These are phyloP conservation scores for Nebria ingens DNA, from an alignment of 1,140 invertebrate genomes.

Conservation along the genomic window DNA sequence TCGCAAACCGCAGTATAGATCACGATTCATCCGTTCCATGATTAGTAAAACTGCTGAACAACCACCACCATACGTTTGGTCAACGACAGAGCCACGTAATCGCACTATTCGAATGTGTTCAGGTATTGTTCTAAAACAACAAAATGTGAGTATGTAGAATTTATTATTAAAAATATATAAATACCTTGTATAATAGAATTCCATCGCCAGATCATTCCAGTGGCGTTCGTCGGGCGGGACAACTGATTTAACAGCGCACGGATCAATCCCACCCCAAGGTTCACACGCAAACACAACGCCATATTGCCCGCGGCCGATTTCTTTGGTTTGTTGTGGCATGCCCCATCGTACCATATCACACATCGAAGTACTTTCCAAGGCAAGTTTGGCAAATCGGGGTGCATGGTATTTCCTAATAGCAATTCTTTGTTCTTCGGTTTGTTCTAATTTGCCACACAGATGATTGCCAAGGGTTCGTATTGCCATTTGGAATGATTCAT, in stretches of 20 bases:
- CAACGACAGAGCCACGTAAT: slow-evolving; percentile 73
- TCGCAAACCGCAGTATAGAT: slow-evolving; percentile 73
- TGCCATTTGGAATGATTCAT: slow-evolving; percentile 57
- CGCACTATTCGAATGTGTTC: slow-evolving; percentile 74
- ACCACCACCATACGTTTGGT: slow-evolving; percentile 59
- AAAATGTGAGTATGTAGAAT: not conserved
- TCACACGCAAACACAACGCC: slow-evolving; percentile 85
- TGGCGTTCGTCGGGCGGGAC: slow-evolving; percentile 83
- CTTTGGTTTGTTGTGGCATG: slow-evolving; percentile 64
- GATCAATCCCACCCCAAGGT: slow-evolving; percentile 61
- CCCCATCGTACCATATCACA: slow-evolving; percentile 68
- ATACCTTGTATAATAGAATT: slow-evolving; percentile 79
- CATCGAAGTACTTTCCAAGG: slow-evolving; percentile 75
- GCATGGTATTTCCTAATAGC: slow-evolving; percentile 68
- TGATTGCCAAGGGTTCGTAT: slow-evolving; percentile 57
- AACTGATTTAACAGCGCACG: slow-evolving; percentile 83
- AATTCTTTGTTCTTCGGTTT: slow-evolving; percentile 71
- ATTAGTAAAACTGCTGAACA: slow-evolving; percentile 69
- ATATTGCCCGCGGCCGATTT: slow-evolving; percentile 84
- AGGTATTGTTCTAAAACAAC: slow-evolving; percentile 57
- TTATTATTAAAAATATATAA: too few relatives aligned
- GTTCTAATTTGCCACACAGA: slow-evolving; percentile 61
- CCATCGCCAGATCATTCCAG: slow-evolving; percentile 86
- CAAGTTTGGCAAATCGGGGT: slow-evolving; percentile 69
- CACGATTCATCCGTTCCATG: slow-evolving; percentile 60